Evolutionary conservation across 2,113 vertebrate species (phyloP).

Genomic region (Chloroceryle aenea): DNA sequence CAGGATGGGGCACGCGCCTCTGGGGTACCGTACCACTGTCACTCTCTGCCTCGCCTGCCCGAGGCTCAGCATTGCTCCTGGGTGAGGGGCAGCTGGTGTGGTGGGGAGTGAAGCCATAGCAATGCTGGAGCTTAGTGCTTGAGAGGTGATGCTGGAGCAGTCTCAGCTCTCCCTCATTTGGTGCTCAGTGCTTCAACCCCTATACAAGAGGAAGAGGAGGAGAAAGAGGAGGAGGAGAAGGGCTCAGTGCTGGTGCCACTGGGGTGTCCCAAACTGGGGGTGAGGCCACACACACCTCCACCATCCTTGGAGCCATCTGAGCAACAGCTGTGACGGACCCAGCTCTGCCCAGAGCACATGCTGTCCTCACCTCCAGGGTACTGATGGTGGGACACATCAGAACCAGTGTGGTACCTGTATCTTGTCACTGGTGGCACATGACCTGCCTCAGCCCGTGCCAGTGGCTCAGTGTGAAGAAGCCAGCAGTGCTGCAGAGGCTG

Average conservation of each 20-base stretch:
- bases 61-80: accelerated
- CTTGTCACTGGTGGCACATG: accelerated
- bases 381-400: not conserved
- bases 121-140: not conserved
- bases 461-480: accelerated
- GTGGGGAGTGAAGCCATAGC: accelerated
- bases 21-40: accelerated
- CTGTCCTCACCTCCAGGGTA: accelerated
- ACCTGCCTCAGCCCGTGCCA: not conserved
- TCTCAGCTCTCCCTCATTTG: not conserved
- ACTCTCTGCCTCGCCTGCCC: accelerated
- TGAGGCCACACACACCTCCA: not conserved
- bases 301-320: not conserved
- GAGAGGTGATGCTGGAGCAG: accelerated
- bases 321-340: accelerated
- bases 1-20: not conserved
- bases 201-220: not conserved
- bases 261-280: not conserved
- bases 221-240: not conserved
- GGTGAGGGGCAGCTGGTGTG: accelerated
- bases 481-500: not conserved
- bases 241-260: not conserved
- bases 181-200: not conserved
- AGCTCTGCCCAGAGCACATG: not conserved
- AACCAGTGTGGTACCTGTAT: accelerated